Evolutionary conservation across 2,888 invertebrate genomes (phyloP), one percentile per base, ranked within the genome.

Genomic region (Leuctra nigra): DNA sequence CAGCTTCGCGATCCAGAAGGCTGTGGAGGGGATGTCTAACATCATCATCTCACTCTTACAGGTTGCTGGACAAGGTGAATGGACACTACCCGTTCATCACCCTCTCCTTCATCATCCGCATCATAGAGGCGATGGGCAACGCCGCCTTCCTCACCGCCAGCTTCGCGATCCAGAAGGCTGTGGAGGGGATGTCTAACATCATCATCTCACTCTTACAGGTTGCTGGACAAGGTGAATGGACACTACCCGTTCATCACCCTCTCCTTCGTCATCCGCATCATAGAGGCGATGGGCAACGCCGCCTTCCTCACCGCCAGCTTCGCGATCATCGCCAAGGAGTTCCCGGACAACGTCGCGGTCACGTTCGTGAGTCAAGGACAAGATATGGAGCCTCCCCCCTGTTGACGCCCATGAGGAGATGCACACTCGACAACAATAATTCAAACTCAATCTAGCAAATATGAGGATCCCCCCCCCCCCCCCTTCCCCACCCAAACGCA

Each of bases 121-220:
- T 90, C 59, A 73, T 91, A 39, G 89, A 91, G 69, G 91, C 91
- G 0, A 75, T 91, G 73, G 92, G 91, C 16, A 90, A 90, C 66
- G 90, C 91, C 0, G 90, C 90, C 11, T 88, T 90, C 70, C 77
- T 91, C 36, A 91, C 91, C 0, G 90, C 91, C 0, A 86, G 87
- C 63, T 92, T 91, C 69, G 87, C 91, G 1, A 88, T 92, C 64
- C 91, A n/a, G n/a, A n/a, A n/a, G n/a, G n/a, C n/a, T n/a, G n/a
- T n/a, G n/a, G n/a, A 33, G 13, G 33, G 6, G 13, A 33, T 33
- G 33, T 33, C 22, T 23, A n/a, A n/a, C n/a, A 22, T 29, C 36
- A 4, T 54, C 33, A 59, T 57, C 38, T 50, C 4, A 24, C 14
- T 54, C 61, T 67, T 75, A 62, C 71, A 86, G 87, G 16, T 73